A percentile compares a stretch with the other conserved stretches of the same genome.
phyloP scores from a whole-genome alignment of 2,797 vertebrate species.

The Fistularia tabacaria region DNA sequence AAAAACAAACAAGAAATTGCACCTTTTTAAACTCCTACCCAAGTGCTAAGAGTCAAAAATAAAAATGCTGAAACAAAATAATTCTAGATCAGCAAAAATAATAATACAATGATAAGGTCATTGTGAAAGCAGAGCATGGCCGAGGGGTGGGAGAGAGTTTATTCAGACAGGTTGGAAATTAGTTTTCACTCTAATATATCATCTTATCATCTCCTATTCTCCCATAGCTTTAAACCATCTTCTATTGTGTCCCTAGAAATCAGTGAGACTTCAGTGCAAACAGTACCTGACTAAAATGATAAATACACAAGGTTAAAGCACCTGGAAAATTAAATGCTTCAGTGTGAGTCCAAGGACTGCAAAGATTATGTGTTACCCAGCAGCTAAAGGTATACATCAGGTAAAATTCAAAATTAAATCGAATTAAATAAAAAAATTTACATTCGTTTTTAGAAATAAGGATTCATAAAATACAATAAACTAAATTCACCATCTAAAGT shows the following conservation, averaged over 20 bases:
- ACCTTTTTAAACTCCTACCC: constrained; percentile 33
- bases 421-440: constrained; percentile 50
- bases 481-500: constrained; percentile 30
- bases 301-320: constrained; percentile 65
- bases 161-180: constrained; percentile 73
- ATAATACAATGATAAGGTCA: constrained; percentile 70
- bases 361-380: constrained; percentile 51
- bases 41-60: constrained; percentile 58
- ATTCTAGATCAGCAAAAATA: constrained; percentile 72
- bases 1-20: constrained; percentile 27
- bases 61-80: constrained; percentile 66
- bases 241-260: constrained; percentile 59
- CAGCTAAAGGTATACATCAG: constrained; percentile 55
- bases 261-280: constrained; percentile 59
- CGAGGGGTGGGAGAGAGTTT: constrained; percentile 47
- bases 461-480: background rate
- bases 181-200: constrained; percentile 77
- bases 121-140: constrained; percentile 57
- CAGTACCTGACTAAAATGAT: constrained; percentile 71
- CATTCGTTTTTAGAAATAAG: constrained; percentile 50
- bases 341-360: constrained; percentile 19
- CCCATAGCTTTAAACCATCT: constrained; percentile 56
- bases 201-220: constrained; percentile 76
- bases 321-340: constrained; percentile 62
- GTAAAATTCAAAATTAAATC: constrained; percentile 33